Base-by-base conservation (phyloP, 2,888 invertebrate species). In the Coelinius sp. region DNA sequence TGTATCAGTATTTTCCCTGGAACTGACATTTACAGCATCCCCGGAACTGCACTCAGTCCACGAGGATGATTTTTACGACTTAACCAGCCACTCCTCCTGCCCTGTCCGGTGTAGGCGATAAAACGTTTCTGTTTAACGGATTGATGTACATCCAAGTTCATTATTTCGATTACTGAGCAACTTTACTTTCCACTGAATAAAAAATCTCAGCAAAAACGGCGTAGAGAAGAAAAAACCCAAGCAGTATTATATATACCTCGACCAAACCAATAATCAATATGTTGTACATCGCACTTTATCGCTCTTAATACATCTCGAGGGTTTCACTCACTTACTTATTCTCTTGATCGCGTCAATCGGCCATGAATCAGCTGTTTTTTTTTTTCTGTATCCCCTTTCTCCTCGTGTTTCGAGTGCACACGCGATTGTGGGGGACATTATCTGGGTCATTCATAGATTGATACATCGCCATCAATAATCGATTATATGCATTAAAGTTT, bases 41-140 rank as follows among this genome's bases (percentile, higher is more conserved):
- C 41, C n/a, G n/a, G 41, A 41, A 41, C 41, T 41, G n/a, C 10
- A 41, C 10, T 10, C 31, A 53, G 22, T 31, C 25, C 12, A 59
- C 27, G 27, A 27, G 59, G 25, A 59, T 81, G 83, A 83, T 84
- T 83, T 83, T 83, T 83, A 83, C 80, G 82, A 81, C 77, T 74
- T 75, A 76, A 59, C 59, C 41, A 41, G 41, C 41, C 41, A 41
- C 41, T 41, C 41, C 41, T 41, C 41, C 41, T 78, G 73, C 73
- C 78, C 79, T 80, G 83, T 84, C 83, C 41, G 12, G 41, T 78
- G 80, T 75, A 72, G 80, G 80, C 84, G 84, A 85, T 85, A 84
- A 85, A 85, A 84, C 76, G 78, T 79, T 82, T 83, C 82, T 81
- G 81, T 83, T 82, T 77, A 80, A 81, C 80, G 82, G 83, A 85